Evolutionary conservation across 2,113 vertebrate genomes (phyloP).

Genomic region (Lagenorhynchus albirostris): DNA sequence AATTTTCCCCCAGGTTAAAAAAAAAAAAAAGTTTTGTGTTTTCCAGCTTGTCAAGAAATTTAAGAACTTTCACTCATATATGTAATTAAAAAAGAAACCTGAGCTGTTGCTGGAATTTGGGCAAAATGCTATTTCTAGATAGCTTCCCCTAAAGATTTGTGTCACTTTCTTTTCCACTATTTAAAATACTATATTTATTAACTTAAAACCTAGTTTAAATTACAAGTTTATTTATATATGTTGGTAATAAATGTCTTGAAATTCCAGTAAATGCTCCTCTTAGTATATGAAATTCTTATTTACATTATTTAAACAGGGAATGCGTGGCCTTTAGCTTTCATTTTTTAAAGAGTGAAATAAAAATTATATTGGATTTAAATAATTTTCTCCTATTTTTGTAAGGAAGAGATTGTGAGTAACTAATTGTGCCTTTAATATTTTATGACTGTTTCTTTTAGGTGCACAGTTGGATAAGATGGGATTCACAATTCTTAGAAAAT

Average conservation of each 20-base stretch:
- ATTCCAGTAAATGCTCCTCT: background rate
- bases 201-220: background rate
- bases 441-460: slow-evolving; percentile 77
- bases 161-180: background rate
- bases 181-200: slow-evolving; percentile 7
- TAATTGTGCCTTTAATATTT: slow-evolving; percentile 2
- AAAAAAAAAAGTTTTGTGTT: background rate
- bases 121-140: slow-evolving; percentile 16
- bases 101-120: background rate
- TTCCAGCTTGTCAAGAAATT: background rate
- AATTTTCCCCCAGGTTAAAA: background rate
- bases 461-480: slow-evolving; percentile 93
- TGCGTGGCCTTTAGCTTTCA: background rate
- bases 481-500: slow-evolving; percentile 91
- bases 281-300: background rate
- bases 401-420: background rate
- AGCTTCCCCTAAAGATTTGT: background rate
- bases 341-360: background rate
- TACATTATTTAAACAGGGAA: background rate
- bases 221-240: background rate
- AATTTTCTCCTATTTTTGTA: background rate
- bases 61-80: background rate
- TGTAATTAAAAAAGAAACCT: background rate
- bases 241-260: background rate
- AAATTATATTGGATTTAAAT: background rate